phyloP scores from a whole-genome alignment of 2,113 vertebrate species.

The Potamarius usumacintae region DNA sequence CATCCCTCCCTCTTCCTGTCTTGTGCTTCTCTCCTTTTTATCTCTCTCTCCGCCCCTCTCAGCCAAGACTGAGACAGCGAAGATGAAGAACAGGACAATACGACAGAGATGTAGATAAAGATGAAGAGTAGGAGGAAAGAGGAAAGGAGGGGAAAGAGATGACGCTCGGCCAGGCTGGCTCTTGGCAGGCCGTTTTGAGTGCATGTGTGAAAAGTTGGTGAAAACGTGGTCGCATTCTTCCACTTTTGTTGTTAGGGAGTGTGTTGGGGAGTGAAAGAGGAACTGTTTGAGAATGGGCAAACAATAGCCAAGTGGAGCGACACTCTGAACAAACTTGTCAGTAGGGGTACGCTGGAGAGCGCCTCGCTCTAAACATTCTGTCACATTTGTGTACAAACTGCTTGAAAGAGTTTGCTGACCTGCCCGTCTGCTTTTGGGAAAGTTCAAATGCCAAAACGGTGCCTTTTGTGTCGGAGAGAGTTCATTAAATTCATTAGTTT shows the following conservation, averaged over 20 bases:
- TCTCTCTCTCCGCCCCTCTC: slow-evolving; percentile 40
- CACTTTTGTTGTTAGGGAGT: slow-evolving; percentile 81
- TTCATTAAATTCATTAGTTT: slow-evolving; percentile 99
- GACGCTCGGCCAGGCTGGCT: slow-evolving; percentile 35
- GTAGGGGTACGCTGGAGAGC: slow-evolving; percentile 83
- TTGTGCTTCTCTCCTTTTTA: slow-evolving; percentile 20
- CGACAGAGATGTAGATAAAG: background rate
- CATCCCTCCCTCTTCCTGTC: slow-evolving; percentile 41
- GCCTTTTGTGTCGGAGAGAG: slow-evolving; percentile 87
- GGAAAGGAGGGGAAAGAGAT: slow-evolving; percentile 46
- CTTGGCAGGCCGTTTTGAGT: slow-evolving; percentile 8
- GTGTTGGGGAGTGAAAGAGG: slow-evolving; percentile 79
- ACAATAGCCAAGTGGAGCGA: slow-evolving; percentile 89
- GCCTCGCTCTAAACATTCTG: slow-evolving; percentile 87
- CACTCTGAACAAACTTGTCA: slow-evolving; percentile 98
- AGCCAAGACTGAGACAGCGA: slow-evolving; percentile 44
- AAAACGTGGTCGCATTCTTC: slow-evolving; percentile 86
- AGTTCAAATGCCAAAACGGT: slow-evolving; percentile 96
- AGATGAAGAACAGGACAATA: slow-evolving; percentile 28
- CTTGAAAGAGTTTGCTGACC: slow-evolving; percentile 98
- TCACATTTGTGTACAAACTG: slow-evolving; percentile 99
- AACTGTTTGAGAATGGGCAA: slow-evolving; percentile 74
- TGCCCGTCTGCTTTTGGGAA: slow-evolving; percentile 94
- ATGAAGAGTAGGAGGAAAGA: slow-evolving; percentile 51
- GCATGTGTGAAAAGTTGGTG: slow-evolving; percentile 61